Percentiles rank a stretch among this genome's conserved stretches.
Conservation (phyloP, 2,797 vertebrate genomes). For the Pseudochirops corinnae region DNA sequence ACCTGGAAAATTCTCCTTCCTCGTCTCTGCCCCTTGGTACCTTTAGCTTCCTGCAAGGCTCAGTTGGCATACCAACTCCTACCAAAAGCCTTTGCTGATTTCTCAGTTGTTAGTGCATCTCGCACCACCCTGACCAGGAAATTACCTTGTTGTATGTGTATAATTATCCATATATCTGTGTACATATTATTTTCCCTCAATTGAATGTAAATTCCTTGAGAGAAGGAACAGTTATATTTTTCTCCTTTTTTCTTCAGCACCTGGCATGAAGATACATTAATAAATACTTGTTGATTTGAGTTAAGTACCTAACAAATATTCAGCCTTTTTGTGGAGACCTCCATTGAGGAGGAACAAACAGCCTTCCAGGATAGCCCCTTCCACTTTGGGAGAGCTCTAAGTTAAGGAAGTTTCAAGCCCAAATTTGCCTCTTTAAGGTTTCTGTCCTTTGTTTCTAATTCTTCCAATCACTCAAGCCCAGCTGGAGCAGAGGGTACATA, state of each 20-base stretch:
- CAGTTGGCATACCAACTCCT: neutral
- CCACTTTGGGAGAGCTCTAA: neutral
- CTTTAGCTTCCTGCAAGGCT: neutral
- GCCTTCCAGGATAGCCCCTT: neutral
- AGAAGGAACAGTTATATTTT: neutral
- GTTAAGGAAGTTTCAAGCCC: neutral
- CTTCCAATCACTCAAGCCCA: neutral
- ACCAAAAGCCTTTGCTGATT: neutral
- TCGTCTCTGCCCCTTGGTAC: neutral
- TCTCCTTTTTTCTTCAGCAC: neutral
- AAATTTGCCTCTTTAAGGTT: neutral
- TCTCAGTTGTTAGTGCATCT: neutral
- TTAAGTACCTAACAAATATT: neutral
- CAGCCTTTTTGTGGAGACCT: neutral
- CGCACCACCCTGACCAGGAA: neutral
- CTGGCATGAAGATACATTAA: neutral
- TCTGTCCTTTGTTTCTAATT: neutral
- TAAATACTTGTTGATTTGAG: neutral
- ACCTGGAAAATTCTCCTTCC: neutral
- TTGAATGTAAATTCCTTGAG: neutral
- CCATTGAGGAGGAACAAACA: neutral
- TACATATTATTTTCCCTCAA: neutral
- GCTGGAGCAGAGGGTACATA: neutral
- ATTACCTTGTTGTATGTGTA: neutral
- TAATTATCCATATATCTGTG: neutral